These are phyloP conservation scores for Microcebus griseorufus DNA, from an alignment of 2,113 vertebrate species.

Conservation along the genomic window DNA sequence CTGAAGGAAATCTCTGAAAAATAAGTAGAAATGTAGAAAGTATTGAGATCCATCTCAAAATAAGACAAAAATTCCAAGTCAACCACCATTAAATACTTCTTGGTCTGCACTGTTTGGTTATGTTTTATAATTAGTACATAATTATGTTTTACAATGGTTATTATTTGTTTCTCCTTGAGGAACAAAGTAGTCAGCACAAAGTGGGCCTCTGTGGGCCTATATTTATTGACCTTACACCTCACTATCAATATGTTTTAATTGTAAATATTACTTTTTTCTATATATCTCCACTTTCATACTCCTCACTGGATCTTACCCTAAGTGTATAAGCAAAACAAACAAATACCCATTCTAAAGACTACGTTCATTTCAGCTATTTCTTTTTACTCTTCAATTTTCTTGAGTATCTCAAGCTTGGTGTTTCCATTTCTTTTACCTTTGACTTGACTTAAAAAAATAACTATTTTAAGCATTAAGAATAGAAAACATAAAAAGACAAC, in stretches of 20 bases:
- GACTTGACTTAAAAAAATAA: background rate
- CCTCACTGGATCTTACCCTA: too few species aligned
- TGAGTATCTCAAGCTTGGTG: background rate
- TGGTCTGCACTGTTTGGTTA: background rate
- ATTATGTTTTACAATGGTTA: background rate
- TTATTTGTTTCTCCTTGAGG: background rate
- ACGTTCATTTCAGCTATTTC: background rate
- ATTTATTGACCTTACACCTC: background rate
- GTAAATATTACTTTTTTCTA: background rate
- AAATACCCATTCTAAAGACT: background rate
- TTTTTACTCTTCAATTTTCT: background rate
- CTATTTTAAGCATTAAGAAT: background rate
- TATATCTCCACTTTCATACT: background rate
- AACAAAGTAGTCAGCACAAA: background rate
- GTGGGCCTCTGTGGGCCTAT: too few species aligned
- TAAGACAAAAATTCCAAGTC: background rate
- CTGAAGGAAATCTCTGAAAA: background rate
- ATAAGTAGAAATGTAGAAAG: background rate
- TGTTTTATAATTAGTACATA: background rate
- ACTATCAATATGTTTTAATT: too few species aligned
- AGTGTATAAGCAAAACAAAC: background rate
- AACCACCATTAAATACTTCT: background rate
- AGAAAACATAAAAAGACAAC: background rate
- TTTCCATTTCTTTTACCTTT: background rate
- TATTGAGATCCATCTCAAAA: background rate